Conservation (phyloP, 1,140 invertebrate genomes). For the Bombus turneri region DNA sequence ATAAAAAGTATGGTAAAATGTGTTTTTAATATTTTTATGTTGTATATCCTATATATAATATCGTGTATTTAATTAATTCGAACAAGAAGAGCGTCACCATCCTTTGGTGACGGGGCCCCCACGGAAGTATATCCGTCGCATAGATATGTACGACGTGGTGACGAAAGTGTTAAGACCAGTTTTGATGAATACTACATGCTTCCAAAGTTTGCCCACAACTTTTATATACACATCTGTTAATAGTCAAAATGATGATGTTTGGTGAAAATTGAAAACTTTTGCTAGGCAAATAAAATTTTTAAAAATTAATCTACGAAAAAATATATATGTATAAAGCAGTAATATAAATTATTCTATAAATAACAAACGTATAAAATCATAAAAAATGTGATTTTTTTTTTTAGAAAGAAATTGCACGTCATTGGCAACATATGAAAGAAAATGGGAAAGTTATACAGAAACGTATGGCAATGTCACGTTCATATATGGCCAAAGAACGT, state of each 20-base stretch:
- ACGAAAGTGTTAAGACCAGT: no score
- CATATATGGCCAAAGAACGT: constrained; percentile 73
- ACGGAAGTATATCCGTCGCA: no score
- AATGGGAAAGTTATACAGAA: constrained; percentile 73
- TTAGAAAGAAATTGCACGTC: constrained; percentile 70
- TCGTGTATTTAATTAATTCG: no score
- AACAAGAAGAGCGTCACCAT: no score
- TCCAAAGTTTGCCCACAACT: no score
- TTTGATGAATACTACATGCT: no score
- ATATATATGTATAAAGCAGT: neutral
- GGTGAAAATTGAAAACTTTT: neutral
- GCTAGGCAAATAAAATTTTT: neutral
- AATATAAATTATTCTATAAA: neutral
- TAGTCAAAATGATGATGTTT: neutral
- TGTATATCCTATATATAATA: no score
- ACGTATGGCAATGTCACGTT: constrained; percentile 71
- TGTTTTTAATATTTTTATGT: no score
- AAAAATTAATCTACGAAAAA: neutral
- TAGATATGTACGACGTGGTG: no score
- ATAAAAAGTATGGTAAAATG: no score
- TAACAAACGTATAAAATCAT: neutral
- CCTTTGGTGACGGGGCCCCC: no score
- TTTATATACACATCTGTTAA: no score
- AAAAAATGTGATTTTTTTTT: neutral
- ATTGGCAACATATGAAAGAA: constrained; percentile 77